Evolutionary conservation across 2,113 vertebrate species (phyloP).

Genomic region (Aspiorhynchus laticeps): DNA sequence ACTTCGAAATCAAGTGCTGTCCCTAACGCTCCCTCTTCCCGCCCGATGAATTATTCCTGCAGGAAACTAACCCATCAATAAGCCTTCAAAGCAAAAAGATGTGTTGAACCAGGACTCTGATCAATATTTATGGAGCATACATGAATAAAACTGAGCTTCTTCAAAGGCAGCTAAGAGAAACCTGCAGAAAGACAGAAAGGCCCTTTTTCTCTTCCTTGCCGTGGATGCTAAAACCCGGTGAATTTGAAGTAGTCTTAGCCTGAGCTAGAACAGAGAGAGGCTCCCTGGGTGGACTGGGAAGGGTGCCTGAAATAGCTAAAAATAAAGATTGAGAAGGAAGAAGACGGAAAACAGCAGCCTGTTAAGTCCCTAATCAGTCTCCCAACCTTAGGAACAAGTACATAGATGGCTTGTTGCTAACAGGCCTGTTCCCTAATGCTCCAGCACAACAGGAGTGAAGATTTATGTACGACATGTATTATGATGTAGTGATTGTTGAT

Average conservation of each 20-base stretch:
- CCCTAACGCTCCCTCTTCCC: constrained; percentile 29
- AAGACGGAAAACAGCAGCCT: constrained; percentile 21
- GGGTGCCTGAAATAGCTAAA: constrained; percentile 48
- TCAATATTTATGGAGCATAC: constrained; percentile 55
- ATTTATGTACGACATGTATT: constrained; percentile 16
- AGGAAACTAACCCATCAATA: constrained; percentile 50
- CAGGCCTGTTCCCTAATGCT: neutral
- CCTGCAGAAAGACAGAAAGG: constrained; percentile 43
- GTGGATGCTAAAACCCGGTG: constrained; percentile 25
- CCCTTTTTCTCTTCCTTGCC: constrained; percentile 11
- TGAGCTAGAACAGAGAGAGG: constrained; percentile 46
- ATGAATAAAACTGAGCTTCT: constrained; percentile 50
- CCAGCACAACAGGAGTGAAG: constrained; percentile 6
- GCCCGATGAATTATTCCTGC: constrained; percentile 50
- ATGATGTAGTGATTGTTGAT: constrained; percentile 20
- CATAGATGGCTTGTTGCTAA: constrained; percentile 38
- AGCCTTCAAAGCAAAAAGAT: constrained; percentile 50
- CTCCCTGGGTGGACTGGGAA: constrained; percentile 53
- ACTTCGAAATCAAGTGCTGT: constrained; percentile 14
- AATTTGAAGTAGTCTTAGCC: constrained; percentile 13
- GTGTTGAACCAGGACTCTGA: constrained; percentile 48
- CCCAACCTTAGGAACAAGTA: constrained; percentile 36
- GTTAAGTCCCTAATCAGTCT: constrained; percentile 22
- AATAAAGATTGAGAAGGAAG: constrained; percentile 44
- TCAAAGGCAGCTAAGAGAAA: constrained; percentile 48